These are phyloP conservation scores for Dascyllus trimaculatus DNA, from an alignment of 2,113 vertebrate genomes.

Conservation along the genomic window DNA sequence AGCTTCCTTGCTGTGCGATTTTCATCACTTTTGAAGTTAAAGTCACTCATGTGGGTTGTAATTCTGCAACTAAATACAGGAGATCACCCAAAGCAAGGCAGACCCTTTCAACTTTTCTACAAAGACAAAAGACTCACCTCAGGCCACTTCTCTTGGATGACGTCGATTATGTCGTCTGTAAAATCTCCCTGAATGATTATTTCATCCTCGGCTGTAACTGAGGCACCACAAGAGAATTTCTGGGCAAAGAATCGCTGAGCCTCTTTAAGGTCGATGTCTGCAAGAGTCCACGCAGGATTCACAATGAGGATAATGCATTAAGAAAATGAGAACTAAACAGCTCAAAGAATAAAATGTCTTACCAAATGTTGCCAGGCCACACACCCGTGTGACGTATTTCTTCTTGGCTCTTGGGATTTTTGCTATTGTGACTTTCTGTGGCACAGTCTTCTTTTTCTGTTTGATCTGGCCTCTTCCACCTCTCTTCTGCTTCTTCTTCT, in stretches of 20 bases:
- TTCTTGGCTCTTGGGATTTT: conserved; percentile 99
- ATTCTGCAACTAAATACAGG: too few species aligned
- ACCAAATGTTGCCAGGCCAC: conserved; percentile 97
- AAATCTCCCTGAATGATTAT: conserved; percentile 99
- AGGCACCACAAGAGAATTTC: conserved; percentile 99
- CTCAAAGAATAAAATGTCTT: conserved; percentile 54
- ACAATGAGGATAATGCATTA: not conserved
- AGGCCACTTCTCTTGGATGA: conserved; percentile 99
- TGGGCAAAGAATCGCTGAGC: conserved; percentile 99
- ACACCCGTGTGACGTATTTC: conserved; percentile 98
- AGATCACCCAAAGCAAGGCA: too few species aligned
- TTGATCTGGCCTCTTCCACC: conserved; percentile 98
- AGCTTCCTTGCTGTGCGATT: too few species aligned
- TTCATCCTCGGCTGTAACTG: conserved; percentile 97
- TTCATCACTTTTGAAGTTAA: too few species aligned
- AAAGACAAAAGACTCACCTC: conserved; percentile 85
- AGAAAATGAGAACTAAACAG: not conserved
- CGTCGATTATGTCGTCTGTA: conserved; percentile 98
- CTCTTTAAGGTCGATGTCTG: conserved; percentile 99
- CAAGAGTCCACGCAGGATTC: not conserved
- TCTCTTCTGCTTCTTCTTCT: conserved; percentile 99
- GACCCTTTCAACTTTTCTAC: not conserved
- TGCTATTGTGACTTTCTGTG: conserved; percentile 98
- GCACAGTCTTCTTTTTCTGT: conserved; percentile 99
- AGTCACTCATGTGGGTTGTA: too few species aligned